phyloP scores from a whole-genome alignment of 1,140 invertebrate species.

The Platyscapa corneri region DNA sequence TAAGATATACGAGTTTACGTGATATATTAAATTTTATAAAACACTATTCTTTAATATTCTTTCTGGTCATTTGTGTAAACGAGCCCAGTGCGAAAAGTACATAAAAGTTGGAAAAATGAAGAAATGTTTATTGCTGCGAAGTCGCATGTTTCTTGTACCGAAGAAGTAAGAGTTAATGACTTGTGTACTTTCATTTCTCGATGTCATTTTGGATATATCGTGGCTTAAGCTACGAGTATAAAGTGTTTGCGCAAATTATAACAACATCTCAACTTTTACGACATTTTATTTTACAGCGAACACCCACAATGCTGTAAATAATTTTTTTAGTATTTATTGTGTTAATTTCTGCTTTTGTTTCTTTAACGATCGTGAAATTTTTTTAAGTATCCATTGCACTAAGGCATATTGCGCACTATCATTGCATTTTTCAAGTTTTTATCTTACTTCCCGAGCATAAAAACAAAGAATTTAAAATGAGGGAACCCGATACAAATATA shows the following conservation, averaged over 20 bases:
- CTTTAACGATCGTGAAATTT: background rate
- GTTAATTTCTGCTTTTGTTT: constrained; percentile 1
- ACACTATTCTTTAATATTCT: background rate
- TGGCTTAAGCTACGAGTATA: background rate
- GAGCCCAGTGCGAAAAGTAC: background rate
- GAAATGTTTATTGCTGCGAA: constrained; percentile 8
- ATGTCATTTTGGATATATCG: constrained; percentile 39
- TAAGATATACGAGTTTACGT: background rate
- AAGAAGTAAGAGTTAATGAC: constrained; percentile 30
- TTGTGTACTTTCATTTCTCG: constrained; percentile 37
- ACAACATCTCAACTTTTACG: constrained; percentile 18
- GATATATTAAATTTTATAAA: constrained; percentile 19
- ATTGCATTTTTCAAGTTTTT: background rate
- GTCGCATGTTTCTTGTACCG: constrained; percentile 7
- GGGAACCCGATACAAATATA: background rate
- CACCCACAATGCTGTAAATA: background rate
- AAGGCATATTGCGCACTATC: background rate
- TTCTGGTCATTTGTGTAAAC: background rate
- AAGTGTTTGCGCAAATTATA: constrained; percentile 24
- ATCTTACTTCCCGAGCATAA: background rate
- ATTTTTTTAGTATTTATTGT: background rate
- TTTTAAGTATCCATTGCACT: background rate
- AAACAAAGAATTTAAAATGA: background rate
- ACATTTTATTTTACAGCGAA: constrained; percentile 25
- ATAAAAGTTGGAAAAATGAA: constrained; percentile 13